phyloP scores from a whole-genome alignment of 1,140 invertebrate genomes.

The Bilobella aurantiaca region DNA sequence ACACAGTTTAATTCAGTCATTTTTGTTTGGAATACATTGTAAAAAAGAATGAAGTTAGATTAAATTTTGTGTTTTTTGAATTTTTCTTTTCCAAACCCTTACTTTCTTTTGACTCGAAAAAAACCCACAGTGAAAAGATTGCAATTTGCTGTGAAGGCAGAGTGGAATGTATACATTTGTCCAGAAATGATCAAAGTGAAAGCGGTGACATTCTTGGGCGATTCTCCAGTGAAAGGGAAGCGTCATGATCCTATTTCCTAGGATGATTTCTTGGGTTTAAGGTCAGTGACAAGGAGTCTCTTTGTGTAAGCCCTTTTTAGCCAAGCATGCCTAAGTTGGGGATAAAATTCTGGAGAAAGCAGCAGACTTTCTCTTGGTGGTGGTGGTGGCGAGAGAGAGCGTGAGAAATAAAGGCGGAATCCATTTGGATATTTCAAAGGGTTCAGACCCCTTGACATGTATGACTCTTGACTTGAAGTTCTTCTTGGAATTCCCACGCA shows the following conservation, averaged over 20 bases:
- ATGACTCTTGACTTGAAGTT: constrained; percentile 5
- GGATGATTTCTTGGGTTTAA: too few relatives aligned
- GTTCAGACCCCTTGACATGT: neutral
- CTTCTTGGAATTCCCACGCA: neutral
- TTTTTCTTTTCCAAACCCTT: too few relatives aligned
- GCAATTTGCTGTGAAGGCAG: too few relatives aligned
- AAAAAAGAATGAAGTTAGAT: too few relatives aligned
- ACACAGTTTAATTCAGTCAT: too few relatives aligned
- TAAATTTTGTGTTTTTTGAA: too few relatives aligned
- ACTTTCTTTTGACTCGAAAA: too few relatives aligned
- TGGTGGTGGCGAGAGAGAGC: neutral
- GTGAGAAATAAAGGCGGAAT: neutral
- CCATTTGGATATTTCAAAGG: constrained; percentile 1
- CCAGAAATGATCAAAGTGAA: neutral
- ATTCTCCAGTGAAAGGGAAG: too few relatives aligned
- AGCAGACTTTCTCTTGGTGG: neutral
- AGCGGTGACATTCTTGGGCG: too few relatives aligned
- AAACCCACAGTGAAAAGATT: neutral
- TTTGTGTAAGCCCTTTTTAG: neutral
- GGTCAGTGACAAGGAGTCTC: neutral
- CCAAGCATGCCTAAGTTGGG: neutral
- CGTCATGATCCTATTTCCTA: too few relatives aligned
- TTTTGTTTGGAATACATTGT: too few relatives aligned
- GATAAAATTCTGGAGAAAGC: neutral
- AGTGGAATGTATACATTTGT: too few relatives aligned